Conservation (phyloP, 2,888 invertebrate species). For the Amphimallon solstitiale region DNA sequence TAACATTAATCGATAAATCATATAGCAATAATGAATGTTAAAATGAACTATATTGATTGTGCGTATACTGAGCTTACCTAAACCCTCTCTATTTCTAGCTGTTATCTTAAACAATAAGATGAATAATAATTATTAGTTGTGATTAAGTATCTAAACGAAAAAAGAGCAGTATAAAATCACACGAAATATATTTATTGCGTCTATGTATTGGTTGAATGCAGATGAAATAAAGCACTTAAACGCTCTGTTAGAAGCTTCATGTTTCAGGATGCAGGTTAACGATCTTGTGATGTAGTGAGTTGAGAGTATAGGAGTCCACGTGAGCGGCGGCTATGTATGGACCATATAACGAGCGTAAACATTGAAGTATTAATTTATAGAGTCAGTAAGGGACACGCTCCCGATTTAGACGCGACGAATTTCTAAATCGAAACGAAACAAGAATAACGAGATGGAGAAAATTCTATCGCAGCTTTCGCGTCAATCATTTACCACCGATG, state of each 20-base stretch:
- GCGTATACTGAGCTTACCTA: no score
- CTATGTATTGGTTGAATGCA: neutral
- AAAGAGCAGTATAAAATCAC: neutral
- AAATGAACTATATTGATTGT: no score
- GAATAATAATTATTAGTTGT: no score
- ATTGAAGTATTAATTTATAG: slow-evolving; percentile 27
- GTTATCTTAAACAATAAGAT: no score
- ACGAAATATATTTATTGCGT: neutral
- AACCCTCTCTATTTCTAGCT: no score
- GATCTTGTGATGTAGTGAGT: neutral
- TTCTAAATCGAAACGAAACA: slow-evolving; percentile 11
- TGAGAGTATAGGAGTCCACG: neutral
- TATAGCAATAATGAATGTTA: no score
- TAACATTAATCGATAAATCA: no score
- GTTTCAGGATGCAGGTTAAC: slow-evolving; percentile 3
- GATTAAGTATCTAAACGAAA: no score
- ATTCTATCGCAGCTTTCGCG: slow-evolving; percentile 6
- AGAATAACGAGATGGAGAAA: slow-evolving; percentile 1
- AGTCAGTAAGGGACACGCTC: neutral
- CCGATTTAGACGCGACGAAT: slow-evolving; percentile 10
- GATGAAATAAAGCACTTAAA: slow-evolving; percentile 2
- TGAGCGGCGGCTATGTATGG: slow-evolving; percentile 20
- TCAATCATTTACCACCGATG: neutral
- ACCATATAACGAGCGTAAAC: slow-evolving; percentile 20
- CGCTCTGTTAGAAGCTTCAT: neutral